Evolutionary conservation across 2,113 vertebrate species (phyloP), one percentile per base, ranked within the genome.

Genomic region (Myiozetetes cayanensis): DNA sequence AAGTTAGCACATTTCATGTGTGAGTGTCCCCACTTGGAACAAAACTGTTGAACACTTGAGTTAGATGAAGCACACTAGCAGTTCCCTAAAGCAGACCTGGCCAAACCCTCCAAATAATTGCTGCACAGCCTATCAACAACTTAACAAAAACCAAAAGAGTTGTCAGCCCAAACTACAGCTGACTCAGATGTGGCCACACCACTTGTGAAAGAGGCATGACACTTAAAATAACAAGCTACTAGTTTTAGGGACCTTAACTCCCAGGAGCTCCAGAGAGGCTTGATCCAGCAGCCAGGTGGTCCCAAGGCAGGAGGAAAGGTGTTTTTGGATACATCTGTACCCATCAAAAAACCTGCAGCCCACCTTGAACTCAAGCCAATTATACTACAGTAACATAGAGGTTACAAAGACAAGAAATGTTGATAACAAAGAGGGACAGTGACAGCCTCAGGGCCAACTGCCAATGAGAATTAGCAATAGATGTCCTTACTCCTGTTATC

Each of bases 361-460:
- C 55, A 37, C 16, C 44, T 53, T 39, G 14, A 20, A 49, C 46
- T 86, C 22, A 49, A 65, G 44, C 33, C 76, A 55, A 10, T 52
- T 80, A 59, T 12, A 31, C 35, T 46, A 16, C 31, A 61, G 70
- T 43, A 70, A 79, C 52, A 49, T 1, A 74, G 63, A 80, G 66
- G 56, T 79, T 92, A 91, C 79, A 82, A 93, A 82, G 93, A 85
- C 65, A 85, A 84, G 49, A 84, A 92, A 66, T 28, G 33, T 50
- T 6, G 0, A 21, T 87, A 85, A 75, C 28, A 53, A n/a, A 82
- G 70, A 87, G 88, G 76, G 77, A 83, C 79, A 84, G 70, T 62
- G 72, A 72, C 28, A 75, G 79, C 85, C 73, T 62, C 9, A n/a
- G 87, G 83, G 79, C 56, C 23, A 72, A 20, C 68, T 56, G 65